Conservation (phyloP, 2,888 invertebrate genomes). For the Chelonus formosanus region DNA sequence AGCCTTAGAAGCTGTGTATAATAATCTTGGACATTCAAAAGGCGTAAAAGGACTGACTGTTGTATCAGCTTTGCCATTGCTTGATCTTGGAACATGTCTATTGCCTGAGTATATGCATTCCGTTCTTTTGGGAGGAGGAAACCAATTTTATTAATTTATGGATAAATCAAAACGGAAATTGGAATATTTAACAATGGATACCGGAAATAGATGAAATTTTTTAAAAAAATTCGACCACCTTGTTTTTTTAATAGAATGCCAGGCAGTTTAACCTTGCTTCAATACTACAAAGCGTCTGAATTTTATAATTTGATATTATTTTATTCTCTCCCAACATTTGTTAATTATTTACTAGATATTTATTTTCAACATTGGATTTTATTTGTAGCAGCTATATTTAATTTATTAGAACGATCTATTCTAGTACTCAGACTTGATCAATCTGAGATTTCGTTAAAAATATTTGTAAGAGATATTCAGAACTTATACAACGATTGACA, state of each 20-base stretch:
- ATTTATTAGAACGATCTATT: no score
- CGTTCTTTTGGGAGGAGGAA: slow-evolving; percentile 31
- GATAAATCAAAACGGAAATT: slow-evolving; percentile 24
- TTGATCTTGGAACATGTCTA: slow-evolving; percentile 32
- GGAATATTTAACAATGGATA: slow-evolving; percentile 22
- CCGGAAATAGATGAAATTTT: slow-evolving; percentile 23
- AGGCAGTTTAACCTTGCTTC: slow-evolving; percentile 13
- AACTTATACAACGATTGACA: no score
- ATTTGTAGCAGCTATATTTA: slow-evolving; percentile 32
- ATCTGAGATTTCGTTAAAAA: no score
- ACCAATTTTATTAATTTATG: slow-evolving; percentile 32
- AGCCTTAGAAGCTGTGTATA: slow-evolving; percentile 19
- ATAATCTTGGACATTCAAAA: slow-evolving; percentile 1
- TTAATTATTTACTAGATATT: slow-evolving; percentile 30
- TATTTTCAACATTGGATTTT: slow-evolving; percentile 41
- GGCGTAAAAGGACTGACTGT: slow-evolving; percentile 35
- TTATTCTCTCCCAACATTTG: slow-evolving; percentile 38
- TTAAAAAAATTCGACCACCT: slow-evolving; percentile 32
- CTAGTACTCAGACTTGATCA: no score
- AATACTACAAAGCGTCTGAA: slow-evolving; percentile 40
- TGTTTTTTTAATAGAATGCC: slow-evolving; percentile 36
- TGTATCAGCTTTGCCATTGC: slow-evolving; percentile 30
- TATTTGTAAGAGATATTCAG: no score
- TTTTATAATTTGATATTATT: slow-evolving; percentile 37
- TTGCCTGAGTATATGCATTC: slow-evolving; percentile 39